phyloP scores from a whole-genome alignment of 2,888 invertebrate species.

The Apodemia hepburni region DNA sequence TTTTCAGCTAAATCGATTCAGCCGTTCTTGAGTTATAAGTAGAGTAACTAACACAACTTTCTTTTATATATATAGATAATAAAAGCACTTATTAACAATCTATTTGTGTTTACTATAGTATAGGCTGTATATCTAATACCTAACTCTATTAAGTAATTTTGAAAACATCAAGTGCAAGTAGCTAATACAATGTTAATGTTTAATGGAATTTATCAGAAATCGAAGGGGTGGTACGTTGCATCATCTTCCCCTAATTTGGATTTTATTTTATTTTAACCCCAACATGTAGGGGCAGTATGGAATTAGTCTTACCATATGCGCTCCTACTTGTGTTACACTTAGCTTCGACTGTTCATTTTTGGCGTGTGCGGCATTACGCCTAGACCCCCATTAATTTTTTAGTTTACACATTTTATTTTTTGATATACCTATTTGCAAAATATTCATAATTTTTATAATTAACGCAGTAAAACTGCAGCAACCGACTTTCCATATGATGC shows the following conservation, averaged over 20 bases:
- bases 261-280: constrained; percentile 75
- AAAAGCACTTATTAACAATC: not conserved
- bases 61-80: not conserved
- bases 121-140: no score
- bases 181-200: constrained; percentile 55
- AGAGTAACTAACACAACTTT: no score
- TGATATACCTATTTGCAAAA: no score
- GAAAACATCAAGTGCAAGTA: constrained; percentile 48
- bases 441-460: not conserved
- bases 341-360: constrained; percentile 62
- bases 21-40: no score
- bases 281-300: constrained; percentile 50
- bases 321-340: constrained; percentile 73
- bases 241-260: constrained; percentile 76
- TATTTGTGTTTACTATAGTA: not conserved
- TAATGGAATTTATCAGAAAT: constrained; percentile 78
- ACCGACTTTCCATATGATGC: no score
- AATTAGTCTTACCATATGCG: constrained; percentile 80
- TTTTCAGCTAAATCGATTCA: no score
- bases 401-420: not conserved
- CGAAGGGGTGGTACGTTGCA: constrained; percentile 76
- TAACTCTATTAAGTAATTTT: constrained; percentile 21
- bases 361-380: constrained; percentile 39
- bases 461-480: no score
- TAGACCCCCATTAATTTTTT: not conserved